A percentile compares a stretch with the other conserved stretches of the same genome.
Evolutionary conservation across 2,797 vertebrate genomes (phyloP).

Genomic region (Peromyscus nudipes): DNA sequence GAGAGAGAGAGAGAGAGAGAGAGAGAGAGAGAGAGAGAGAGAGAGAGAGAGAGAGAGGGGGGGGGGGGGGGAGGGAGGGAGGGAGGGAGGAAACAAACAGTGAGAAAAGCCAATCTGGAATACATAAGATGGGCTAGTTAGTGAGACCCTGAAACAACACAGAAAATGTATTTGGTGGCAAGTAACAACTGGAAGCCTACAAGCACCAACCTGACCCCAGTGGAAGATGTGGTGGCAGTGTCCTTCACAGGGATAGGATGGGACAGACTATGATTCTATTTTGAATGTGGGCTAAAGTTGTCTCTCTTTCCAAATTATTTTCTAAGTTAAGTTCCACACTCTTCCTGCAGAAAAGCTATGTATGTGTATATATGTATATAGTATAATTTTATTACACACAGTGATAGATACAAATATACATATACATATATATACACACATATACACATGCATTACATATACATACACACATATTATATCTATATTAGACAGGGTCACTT

Average conservation of each 20-base stretch:
- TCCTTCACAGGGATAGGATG: not conserved
- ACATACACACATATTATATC: not conserved
- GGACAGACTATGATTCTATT: not conserved
- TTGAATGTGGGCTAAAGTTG: not conserved
- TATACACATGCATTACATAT: no score
- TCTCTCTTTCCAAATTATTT: slow-evolving; percentile 14
- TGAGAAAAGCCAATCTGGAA: not conserved
- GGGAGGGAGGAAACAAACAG: no score
- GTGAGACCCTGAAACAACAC: not conserved
- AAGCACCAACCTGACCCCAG: not conserved
- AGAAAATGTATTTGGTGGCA: not conserved
- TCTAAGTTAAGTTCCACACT: slow-evolving; percentile 32
- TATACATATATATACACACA: no score
- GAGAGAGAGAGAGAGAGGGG: no score
- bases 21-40: no score
- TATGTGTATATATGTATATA: not conserved
- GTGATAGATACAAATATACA: no score
- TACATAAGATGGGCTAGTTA: not conserved
- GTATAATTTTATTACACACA: not conserved
- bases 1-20: no score
- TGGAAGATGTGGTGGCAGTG: not conserved
- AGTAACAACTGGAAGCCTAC: not conserved
- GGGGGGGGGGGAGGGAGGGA: no score
- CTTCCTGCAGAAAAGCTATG: not conserved
- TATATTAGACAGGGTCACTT: not conserved